Base-by-base conservation (phyloP, 2,888 invertebrate genomes). In the Cerastoderma edule region DNA sequence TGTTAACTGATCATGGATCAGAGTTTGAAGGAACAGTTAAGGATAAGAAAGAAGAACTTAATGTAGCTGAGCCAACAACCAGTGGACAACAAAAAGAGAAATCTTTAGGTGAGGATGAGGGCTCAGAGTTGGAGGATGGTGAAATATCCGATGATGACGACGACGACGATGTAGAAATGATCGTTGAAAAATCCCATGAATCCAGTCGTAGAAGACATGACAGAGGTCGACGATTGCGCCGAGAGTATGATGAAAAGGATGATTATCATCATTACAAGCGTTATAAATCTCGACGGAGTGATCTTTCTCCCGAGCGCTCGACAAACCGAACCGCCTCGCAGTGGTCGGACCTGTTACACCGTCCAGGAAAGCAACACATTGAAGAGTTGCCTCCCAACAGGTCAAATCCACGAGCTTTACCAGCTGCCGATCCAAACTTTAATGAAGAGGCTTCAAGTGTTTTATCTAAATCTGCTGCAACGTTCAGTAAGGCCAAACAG, bases 91-190 rank as follows among this genome's bases (percentile, higher is more conserved):
- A 64, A 1, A 63, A 69, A 33, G 70, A 44, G 27, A 66, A 33
- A 22, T 67, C 64, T n/a, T n/a, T n/a, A n/a, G n/a, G n/a, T n/a
- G n/a, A n/a, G 16, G 60, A 39, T 39, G 57, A 30, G 3, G 60
- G 39, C 24, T 80, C 80, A n/a, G 81, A 78, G 16, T 57, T 78
- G 22, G 81, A 81, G 65, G 81, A 81, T 57, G 81, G 81, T 27
- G 81, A 81, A 68, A 74, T 75, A 19, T 73, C 75, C n/a, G 81
- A 81, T 33, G 81, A 81, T 68, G 30, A 33, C 22, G 56, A 57
- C 4, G 48, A 50, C 28, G 68, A 75, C 46, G 44, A 24, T 30
- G 53, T 24, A 13, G 44, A 19, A 44, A 44, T 10, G 13, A 16
- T 24, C 22, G 22, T 22, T 19, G 22, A 53, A 8, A 16, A 8